phyloP scores from a whole-genome alignment of 2,888 invertebrate genomes.

The Phragmatobia fuliginosa region DNA sequence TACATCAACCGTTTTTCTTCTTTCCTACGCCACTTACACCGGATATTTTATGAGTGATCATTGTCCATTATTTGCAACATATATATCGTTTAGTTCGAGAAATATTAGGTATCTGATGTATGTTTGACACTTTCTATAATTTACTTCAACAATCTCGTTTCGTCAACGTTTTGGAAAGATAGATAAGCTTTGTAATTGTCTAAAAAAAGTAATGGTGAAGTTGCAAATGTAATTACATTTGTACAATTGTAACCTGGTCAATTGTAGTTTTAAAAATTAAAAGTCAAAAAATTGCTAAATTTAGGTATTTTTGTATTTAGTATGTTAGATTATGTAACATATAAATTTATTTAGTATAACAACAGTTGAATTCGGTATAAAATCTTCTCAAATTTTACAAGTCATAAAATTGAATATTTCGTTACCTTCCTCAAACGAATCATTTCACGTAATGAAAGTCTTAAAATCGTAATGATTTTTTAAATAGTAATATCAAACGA shows the following conservation, averaged over 20 bases:
- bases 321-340: no score
- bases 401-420: background rate
- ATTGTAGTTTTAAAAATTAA: no score
- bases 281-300: no score
- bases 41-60: background rate
- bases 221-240: no score
- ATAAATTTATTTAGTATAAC: background rate
- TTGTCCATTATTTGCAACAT: background rate
- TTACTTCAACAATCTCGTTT: background rate
- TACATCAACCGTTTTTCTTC: background rate
- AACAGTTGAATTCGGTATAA: background rate
- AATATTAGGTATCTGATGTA: background rate
- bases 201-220: no score
- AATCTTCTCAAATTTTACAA: background rate
- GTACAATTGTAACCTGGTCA: no score
- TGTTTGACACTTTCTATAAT: background rate
- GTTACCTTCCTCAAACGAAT: background rate
- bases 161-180: background rate
- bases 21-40: background rate
- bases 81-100: background rate
- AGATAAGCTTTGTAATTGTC: no score
- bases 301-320: no score
- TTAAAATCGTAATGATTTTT: conserved; percentile 1
- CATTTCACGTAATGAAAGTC: background rate
- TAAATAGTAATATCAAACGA: background rate